These are phyloP conservation scores for Papilio elwesi DNA, from an alignment of 2,888 invertebrate species.

Conservation along the genomic window DNA sequence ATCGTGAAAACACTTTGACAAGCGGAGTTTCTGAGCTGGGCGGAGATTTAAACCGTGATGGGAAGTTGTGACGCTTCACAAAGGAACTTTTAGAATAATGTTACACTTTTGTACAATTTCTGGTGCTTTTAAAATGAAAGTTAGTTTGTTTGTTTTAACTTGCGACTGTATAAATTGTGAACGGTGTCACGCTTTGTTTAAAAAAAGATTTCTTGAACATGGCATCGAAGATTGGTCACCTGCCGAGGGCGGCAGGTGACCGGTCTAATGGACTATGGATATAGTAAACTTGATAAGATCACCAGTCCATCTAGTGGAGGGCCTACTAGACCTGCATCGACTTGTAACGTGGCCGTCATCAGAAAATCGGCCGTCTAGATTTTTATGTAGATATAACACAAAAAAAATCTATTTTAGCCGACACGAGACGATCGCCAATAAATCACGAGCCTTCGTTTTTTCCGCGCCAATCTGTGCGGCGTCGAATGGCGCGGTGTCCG, in stretches of 20 bases:
- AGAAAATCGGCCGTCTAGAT: neutral
- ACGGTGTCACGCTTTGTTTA: neutral
- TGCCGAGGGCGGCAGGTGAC: no score
- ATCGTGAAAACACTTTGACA: conserved; percentile 17
- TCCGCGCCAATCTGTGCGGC: conserved; percentile 57
- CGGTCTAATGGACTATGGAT: no score
- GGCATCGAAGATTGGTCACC: no score
- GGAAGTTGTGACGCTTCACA: conserved; percentile 17
- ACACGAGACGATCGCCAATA: conserved; percentile 51
- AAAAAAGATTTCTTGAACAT: neutral
- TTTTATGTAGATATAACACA: neutral
- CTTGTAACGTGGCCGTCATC: neutral
- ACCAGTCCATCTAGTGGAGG: no score
- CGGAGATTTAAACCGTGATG: conserved; percentile 5
- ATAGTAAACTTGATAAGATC: no score
- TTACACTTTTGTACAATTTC: neutral
- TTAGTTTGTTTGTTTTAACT: neutral
- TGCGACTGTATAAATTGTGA: neutral
- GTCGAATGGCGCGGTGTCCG: conserved; percentile 61
- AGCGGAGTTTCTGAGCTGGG: conserved; percentile 12
- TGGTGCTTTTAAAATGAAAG: neutral
- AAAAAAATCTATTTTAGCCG: neutral
- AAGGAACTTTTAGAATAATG: neutral
- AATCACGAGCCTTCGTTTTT: conserved; percentile 61
- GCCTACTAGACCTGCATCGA: no score